Percentiles rank a stretch among this genome's conserved stretches.
phyloP scores from a whole-genome alignment of 2,113 vertebrate species.

The Podocnemis expansa region DNA sequence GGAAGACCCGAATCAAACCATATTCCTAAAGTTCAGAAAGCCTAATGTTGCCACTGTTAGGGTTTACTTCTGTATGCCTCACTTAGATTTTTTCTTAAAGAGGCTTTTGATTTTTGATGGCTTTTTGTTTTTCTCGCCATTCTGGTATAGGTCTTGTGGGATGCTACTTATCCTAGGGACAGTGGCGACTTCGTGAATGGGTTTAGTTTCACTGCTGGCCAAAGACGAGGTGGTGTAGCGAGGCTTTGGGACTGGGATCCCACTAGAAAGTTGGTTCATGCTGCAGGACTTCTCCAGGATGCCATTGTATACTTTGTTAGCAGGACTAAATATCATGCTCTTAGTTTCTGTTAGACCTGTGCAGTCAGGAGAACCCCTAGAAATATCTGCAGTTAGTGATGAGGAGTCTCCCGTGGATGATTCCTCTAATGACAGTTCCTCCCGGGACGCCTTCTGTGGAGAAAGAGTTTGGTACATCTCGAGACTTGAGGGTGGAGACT shows the following conservation, averaged over 20 bases:
- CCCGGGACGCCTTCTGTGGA: slow-evolving; percentile 88
- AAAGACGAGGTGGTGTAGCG: slow-evolving; percentile 88
- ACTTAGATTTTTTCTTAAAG: slow-evolving; percentile 94
- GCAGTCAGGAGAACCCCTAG: slow-evolving; percentile 90
- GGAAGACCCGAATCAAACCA: slow-evolving; percentile 84
- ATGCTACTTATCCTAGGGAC: slow-evolving; percentile 86
- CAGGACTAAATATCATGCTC: slow-evolving; percentile 87
- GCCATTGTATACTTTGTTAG: slow-evolving; percentile 92
- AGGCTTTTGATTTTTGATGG: slow-evolving; percentile 96
- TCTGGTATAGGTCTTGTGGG: slow-evolving; percentile 91
- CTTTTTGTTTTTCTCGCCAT: slow-evolving; percentile 93
- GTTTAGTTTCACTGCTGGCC: slow-evolving; percentile 85
- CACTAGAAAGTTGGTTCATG: slow-evolving; percentile 90
- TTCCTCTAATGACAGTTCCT: slow-evolving; percentile 88
- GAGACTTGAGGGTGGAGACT: slow-evolving; percentile 82
- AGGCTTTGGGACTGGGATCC: slow-evolving; percentile 80
- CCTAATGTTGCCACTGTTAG: slow-evolving; percentile 67
- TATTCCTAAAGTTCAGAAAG: slow-evolving; percentile 83
- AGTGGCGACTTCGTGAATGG: slow-evolving; percentile 77
- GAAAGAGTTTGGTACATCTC: slow-evolving; percentile 85
- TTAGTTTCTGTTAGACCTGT: slow-evolving; percentile 88
- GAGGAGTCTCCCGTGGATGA: slow-evolving; percentile 82
- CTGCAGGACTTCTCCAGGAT: slow-evolving; percentile 98
- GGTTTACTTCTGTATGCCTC: slow-evolving; percentile 61
- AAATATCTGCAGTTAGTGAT: slow-evolving; percentile 77